Percentiles rank a stretch among this genome's conserved stretches.
phyloP scores from a whole-genome alignment of 2,113 vertebrate species.

The Archilochus colubris region DNA sequence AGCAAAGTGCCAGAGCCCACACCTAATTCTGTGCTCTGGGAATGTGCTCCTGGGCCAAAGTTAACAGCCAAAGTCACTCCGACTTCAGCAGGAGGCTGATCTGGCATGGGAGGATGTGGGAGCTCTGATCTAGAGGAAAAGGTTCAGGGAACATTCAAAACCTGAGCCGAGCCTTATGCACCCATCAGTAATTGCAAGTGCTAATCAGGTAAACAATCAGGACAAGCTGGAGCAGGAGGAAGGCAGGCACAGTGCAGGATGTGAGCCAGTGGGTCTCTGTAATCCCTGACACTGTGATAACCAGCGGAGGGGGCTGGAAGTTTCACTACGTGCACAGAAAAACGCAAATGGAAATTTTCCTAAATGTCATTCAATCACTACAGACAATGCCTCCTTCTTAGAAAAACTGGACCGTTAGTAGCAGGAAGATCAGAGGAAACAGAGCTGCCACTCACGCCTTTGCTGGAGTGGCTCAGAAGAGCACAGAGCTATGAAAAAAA shows the following conservation, averaged over 20 bases:
- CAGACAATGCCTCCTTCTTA: constrained; percentile 18
- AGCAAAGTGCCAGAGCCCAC: background rate
- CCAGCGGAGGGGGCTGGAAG: constrained; percentile 23
- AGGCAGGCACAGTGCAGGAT: background rate
- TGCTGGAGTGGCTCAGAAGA: constrained; percentile 5
- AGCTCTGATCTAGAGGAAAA: constrained; percentile 52
- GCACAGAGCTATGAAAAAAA: background rate
- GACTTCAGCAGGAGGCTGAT: constrained; percentile 36
- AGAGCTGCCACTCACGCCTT: constrained; percentile 30
- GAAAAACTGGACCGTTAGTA: background rate
- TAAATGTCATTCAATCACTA: constrained; percentile 49
- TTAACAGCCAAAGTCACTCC: constrained; percentile 33
- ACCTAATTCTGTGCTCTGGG: background rate
- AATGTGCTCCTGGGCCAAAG: constrained; percentile 17
- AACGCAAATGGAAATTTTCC: constrained; percentile 34
- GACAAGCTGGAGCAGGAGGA: constrained; percentile 41
- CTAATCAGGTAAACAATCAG: constrained; percentile 53
- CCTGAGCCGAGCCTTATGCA: constrained; percentile 14
- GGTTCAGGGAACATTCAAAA: constrained; percentile 34
- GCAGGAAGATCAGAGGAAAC: constrained; percentile 40
- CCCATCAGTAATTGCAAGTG: background rate
- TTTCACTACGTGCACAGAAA: background rate
- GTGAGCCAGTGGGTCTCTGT: background rate
- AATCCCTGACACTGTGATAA: background rate
- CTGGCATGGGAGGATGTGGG: background rate